Base-by-base conservation (phyloP, 1,140 invertebrate genomes). In the Bradysia coprophila region DNA sequence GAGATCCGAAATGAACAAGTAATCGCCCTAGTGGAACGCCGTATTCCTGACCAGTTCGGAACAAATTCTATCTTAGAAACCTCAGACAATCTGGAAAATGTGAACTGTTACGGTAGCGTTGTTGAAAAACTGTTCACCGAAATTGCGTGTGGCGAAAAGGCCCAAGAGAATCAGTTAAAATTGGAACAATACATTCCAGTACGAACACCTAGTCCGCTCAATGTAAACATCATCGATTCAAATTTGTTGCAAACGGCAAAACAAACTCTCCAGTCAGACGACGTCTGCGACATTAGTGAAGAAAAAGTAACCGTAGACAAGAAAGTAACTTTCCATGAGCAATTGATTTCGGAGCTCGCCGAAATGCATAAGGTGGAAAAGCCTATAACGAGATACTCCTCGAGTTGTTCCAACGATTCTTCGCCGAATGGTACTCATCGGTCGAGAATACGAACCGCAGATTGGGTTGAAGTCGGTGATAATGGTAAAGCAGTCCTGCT, bases 401-500 rank as follows among this genome's bases (percentile, higher is more conserved):
- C 57, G 2, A 57, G 57, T 21, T 58, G 56, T 45, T 60, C 58
- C 9, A 58, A 56, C n/a, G 58, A 61, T 21, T 58, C 57, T 0
- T 61, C 58, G 15, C 57, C 58, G 0, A 61, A 55, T 18, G 58
- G 57, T n/a, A 60, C 57, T 1, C 56, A 61, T 33, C 48, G 57
- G n/a, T 60, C 58, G 23, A 50, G 57, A 10, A 59, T 59, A 13
- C 47, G 57, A 24, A 59, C 57, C 19, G 57, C 57, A 9, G 57
- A 59, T 41, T 59, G 57, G 57, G 56, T 59, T 22, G 57, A 59
- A 49, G 57, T 59, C 41, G 57, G 57, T 39, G 57, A 59, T 42
- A 59, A 59, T 48, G 57, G 57, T 38, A 59, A 59, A 20, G 49
- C 57, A 37, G 55, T 59, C 2, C 56, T 52, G 0, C 28, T 59